phyloP scores from a whole-genome alignment of 2,888 invertebrate species.

The Hydroisotoma schaefferi region DNA sequence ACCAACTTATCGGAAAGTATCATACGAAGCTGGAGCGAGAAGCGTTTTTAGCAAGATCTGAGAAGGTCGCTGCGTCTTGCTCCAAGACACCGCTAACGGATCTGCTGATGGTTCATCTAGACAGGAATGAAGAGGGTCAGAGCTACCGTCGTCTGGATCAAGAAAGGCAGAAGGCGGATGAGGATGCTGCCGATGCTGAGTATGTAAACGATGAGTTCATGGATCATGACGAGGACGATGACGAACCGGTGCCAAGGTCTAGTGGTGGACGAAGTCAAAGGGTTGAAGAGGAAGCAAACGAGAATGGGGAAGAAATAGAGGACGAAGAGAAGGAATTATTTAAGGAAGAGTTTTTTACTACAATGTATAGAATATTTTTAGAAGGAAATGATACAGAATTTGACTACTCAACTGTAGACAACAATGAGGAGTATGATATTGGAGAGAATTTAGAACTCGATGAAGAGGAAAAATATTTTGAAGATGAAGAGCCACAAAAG shows the following conservation, averaged over 20 bases:
- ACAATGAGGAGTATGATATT: conserved; percentile 75
- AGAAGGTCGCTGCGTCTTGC: conserved; percentile 26
- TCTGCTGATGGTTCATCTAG: conserved; percentile 75
- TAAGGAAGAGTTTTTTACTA: conserved; percentile 73
- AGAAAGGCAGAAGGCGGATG: conserved; percentile 62
- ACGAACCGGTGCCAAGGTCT: neutral
- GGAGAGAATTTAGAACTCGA: conserved; percentile 70
- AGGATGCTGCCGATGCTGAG: conserved; percentile 55
- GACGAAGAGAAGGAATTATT: conserved; percentile 59
- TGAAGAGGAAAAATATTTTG: conserved; percentile 87
- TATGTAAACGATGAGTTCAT: conserved; percentile 50
- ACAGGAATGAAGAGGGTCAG: conserved; percentile 62
- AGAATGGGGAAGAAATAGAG: conserved; percentile 29
- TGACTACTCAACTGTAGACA: conserved; percentile 76
- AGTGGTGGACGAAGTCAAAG: neutral
- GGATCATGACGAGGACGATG: conserved; percentile 41
- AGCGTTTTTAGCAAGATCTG: conserved; percentile 45
- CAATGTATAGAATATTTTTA: conserved; percentile 80
- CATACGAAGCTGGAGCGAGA: conserved; percentile 71
- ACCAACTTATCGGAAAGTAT: conserved; percentile 83
- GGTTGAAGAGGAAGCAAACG: neutral
- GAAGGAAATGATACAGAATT: conserved; percentile 76
- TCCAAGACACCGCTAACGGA: conserved; percentile 50
- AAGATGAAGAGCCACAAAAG: conserved; percentile 69
- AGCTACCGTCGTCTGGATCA: conserved; percentile 49